Base-by-base conservation (phyloP, 1,140 invertebrate genomes). In the Anastrepha ludens region DNA sequence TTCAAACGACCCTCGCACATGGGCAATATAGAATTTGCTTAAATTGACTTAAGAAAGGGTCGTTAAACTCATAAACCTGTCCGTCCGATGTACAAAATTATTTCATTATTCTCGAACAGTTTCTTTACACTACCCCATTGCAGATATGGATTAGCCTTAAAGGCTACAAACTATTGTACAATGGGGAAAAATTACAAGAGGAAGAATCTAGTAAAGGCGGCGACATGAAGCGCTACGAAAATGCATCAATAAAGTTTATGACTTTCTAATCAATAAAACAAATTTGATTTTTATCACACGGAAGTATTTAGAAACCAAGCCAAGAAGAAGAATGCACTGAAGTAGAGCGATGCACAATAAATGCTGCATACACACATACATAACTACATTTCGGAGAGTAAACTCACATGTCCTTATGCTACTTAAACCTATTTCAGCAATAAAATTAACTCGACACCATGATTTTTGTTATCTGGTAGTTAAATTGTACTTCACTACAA, bases 381-480 rank as follows among this genome's bases (percentile, higher is more conserved):
- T 41, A 67, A 8, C 2, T 29, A 15, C 47, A 20, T 81, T 7
- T 81, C 9, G 5, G 15, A 62, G 15, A 62, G 67, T 44, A 47
- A 55, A 74, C 50, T 50, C 50, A 44, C 59, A 86, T 74, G 41
- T 64, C n/a, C 58, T 58, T 50, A 29, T 78, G 60, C 89, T 89
- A 91, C 90, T 92, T 91, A 92, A 92, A 91, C 90, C 90, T 89
- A 91, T 92, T 92, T 92, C 91, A 91, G 91, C 91, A 92, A 92
- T 92, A 92, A 92, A 92, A 92, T 92, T 92, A 92, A 92, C 88
- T 92, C 88, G 88, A 81, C 55, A 74, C 67, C 55, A 60, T 87
- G 86, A 87, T 65, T 44, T 74, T 47, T 55, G 74, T 50, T 62
- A 81, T 60, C 50, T 81, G 70, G 29, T 81, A 81, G 74, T 81